These are phyloP conservation scores for Cirrhinus molitorella DNA, from an alignment of 2,797 vertebrate genomes.

Conservation along the genomic window DNA sequence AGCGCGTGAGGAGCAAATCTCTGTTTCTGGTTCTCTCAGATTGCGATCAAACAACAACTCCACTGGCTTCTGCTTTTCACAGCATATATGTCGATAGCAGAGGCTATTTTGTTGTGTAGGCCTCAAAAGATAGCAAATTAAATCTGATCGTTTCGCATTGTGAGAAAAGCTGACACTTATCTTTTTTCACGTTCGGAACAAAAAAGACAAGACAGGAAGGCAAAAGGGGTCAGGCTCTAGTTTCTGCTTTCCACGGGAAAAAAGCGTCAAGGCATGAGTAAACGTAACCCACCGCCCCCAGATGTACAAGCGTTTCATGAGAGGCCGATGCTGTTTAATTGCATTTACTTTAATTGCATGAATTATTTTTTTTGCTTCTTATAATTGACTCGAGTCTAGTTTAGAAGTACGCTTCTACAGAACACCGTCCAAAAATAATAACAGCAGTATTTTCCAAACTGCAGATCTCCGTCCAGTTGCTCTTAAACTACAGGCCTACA, in stretches of 20 bases:
- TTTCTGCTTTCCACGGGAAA: slow-evolving; percentile 58
- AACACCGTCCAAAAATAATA: background rate
- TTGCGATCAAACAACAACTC: background rate
- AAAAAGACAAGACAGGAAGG: slow-evolving; percentile 60
- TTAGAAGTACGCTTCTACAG: background rate
- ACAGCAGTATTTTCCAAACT: slow-evolving; percentile 13
- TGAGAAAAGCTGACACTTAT: slow-evolving; percentile 58
- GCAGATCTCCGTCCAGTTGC: background rate
- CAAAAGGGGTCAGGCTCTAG: slow-evolving; percentile 79
- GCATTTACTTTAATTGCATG: background rate
- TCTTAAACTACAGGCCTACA: slow-evolving; percentile 15
- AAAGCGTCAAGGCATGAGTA: slow-evolving; percentile 41
- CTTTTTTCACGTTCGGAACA: slow-evolving; percentile 71
- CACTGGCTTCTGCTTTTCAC: slow-evolving; percentile 22
- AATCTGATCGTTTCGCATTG: slow-evolving; percentile 41
- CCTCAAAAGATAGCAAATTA: slow-evolving; percentile 24
- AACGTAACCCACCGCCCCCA: slow-evolving; percentile 7
- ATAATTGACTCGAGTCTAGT: background rate
- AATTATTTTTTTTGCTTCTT: background rate
- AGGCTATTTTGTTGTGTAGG: slow-evolving; percentile 49
- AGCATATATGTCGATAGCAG: background rate
- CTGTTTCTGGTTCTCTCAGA: slow-evolving; percentile 17
- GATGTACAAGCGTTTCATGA: background rate
- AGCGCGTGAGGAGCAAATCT: background rate
- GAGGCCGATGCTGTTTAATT: background rate